These are phyloP conservation scores for Antedon mediterranea DNA, from an alignment of 53 echinoderm and acorn worm species.

Conservation along the genomic window DNA sequence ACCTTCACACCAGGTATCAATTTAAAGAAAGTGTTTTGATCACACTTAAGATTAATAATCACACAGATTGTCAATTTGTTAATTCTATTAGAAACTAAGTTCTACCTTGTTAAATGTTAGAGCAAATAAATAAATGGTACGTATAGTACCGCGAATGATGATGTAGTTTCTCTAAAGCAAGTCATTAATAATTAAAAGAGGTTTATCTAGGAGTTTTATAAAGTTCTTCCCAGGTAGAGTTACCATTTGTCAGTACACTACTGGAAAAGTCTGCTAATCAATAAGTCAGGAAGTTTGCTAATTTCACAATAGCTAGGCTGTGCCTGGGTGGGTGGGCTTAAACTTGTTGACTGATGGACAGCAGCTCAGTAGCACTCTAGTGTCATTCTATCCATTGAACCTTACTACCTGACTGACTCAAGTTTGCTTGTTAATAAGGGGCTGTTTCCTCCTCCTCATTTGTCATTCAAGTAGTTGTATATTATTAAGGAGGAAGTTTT, in stretches of 20 bases:
- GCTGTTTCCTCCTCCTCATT: background rate
- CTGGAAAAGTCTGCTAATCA: background rate
- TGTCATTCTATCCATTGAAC: background rate
- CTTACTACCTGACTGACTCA: too few relatives aligned
- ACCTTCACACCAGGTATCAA: background rate
- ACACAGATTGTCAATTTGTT: background rate
- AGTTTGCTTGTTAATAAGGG: background rate
- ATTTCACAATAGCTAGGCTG: background rate
- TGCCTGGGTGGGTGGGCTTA: background rate
- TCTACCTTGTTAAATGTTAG: too few relatives aligned
- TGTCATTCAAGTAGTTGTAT: background rate
- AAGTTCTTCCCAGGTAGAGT: too few relatives aligned
- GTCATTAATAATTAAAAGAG: too few relatives aligned
- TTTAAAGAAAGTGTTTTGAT: background rate
- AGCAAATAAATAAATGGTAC: too few relatives aligned
- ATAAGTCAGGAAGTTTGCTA: background rate
- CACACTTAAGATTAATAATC: background rate
- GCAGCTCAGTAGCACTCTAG: too few relatives aligned
- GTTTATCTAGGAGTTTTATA: too few relatives aligned
- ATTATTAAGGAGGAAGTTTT: background rate
- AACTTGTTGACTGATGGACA: background rate
- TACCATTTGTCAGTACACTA: too few relatives aligned
- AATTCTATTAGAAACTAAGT: background rate
- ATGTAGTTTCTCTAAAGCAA: too few relatives aligned
- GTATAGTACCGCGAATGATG: too few relatives aligned